A percentile compares a stretch with the other conserved stretches of the same genome.
Conservation (phyloP, 2,797 vertebrate species). For the Sebastes iracundus region DNA sequence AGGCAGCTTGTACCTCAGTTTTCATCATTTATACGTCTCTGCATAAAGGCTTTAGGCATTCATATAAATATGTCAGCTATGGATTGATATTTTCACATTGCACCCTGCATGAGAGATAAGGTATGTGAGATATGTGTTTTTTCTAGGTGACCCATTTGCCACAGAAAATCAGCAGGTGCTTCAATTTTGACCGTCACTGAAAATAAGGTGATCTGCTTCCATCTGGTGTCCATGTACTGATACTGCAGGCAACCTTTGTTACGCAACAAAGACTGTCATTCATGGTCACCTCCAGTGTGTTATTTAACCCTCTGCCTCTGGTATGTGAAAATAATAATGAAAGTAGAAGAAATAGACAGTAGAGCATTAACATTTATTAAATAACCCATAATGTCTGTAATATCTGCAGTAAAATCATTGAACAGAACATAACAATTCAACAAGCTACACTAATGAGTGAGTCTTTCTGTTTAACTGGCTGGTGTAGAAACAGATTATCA, state of each 20-base stretch:
- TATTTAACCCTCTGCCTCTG: background rate
- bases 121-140: background rate
- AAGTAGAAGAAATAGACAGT: background rate
- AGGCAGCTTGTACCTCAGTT: background rate
- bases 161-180: slow-evolving; percentile 22
- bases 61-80: background rate
- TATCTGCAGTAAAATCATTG: slow-evolving; percentile 6
- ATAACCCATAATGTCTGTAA: slow-evolving; percentile 13
- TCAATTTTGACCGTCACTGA: background rate
- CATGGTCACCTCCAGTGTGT: background rate
- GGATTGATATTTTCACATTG: background rate
- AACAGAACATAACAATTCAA: background rate
- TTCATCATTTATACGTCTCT: background rate
- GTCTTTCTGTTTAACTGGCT: background rate
- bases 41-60: background rate
- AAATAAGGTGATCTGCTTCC: slow-evolving; percentile 55
- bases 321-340: background rate
- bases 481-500: background rate
- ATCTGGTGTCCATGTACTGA: slow-evolving; percentile 55
- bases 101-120: background rate
- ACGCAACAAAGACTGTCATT: slow-evolving; percentile 31
- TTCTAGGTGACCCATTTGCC: slow-evolving; percentile 12
- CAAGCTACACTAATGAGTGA: background rate
- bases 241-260: slow-evolving; percentile 49
- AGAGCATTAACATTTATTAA: slow-evolving; percentile 51